Evolutionary conservation across 1,140 invertebrate species (phyloP), one percentile per base, ranked within the genome.

Genomic region (Pinna nobilis): DNA sequence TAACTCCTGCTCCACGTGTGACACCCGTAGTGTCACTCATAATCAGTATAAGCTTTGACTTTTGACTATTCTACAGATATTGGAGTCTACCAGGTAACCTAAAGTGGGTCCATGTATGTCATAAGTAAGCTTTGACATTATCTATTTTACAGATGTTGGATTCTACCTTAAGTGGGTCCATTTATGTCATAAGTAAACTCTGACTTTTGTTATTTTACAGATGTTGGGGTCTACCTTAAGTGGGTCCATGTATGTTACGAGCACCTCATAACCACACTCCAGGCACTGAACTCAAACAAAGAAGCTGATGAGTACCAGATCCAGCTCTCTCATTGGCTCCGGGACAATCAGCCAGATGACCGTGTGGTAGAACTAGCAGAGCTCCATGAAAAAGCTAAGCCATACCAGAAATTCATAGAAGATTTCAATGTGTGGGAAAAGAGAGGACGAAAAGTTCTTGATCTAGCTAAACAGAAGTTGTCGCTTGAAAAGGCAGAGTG

Each of bases 291-390:
- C 50, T 50, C 79, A n/a, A 79, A 82, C 69, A 79, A 82, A 50
- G 79, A 82, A 25, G 82, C 82, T n/a, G 80, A 86, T 23, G 60
- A 68, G 33, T 82, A 83, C 32, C 78, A 94, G 93, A 88, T 93
- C 30, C 91, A 93, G 84, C 90, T 93, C 66, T 92, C 94, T 78
- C 92, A 94, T 77, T 92, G 93, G 88, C 93, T 94, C 91, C 90
- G 91, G 39, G 92, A 92, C 77, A 90, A 93, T 70, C 90, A 97
- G 49, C 95, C 97, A 87, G 91, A 95, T 85, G 93, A 95, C 77
- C 93, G 93, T 87, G 93, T 94, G 92, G 93, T 95, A 92, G 91
- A 79, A 41, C 66, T 78, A 1, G 60, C 60, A 57, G 70, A 72
- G 3, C 78, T 86, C 41, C 50, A 80, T 32, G 57, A 76, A 37